A percentile compares a stretch with the other conserved stretches of the same genome.
Evolutionary conservation across 1,140 invertebrate genomes (phyloP).

Genomic region (Atopsyche davidsoni): DNA sequence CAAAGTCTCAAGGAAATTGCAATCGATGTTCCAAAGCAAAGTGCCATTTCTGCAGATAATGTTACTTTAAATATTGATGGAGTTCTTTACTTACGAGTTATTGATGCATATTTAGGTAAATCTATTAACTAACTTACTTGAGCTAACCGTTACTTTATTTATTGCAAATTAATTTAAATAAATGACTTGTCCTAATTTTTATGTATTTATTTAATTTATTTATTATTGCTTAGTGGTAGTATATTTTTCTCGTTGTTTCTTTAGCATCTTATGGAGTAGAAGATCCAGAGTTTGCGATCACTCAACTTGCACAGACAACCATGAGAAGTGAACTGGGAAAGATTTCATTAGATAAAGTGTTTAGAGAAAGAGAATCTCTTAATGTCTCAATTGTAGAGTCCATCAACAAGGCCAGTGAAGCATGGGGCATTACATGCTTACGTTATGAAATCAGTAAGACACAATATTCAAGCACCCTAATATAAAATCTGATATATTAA

Average conservation of each 20-base stretch:
- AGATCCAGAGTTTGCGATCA: slow-evolving; percentile 99
- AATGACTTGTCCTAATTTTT: not conserved
- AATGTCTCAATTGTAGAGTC: slow-evolving; percentile 95
- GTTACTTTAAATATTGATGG: slow-evolving; percentile 96
- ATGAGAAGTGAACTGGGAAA: slow-evolving; percentile 98
- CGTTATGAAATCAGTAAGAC: slow-evolving; percentile 97
- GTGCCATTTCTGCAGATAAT: slow-evolving; percentile 96
- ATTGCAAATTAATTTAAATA: not conserved
- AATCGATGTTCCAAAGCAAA: slow-evolving; percentile 98
- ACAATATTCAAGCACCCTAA: too few relatives aligned
- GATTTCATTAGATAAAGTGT: slow-evolving; percentile 96
- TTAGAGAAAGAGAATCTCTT: slow-evolving; percentile 90
- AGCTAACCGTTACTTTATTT: not conserved
- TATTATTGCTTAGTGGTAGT: not conserved
- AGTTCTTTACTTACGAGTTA: slow-evolving; percentile 90
- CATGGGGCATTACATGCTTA: slow-evolving; percentile 96
- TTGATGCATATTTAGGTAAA: slow-evolving; percentile 81
- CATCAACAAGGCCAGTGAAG: slow-evolving; percentile 96
- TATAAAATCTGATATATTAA: too few relatives aligned
- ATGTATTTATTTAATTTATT: not conserved
- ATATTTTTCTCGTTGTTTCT: too few relatives aligned
- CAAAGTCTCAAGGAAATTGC: slow-evolving; percentile 99
- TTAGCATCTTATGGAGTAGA: slow-evolving; percentile 95
- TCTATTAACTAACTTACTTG: slow-evolving; percentile 4
- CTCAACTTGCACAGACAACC: slow-evolving; percentile 97